A percentile compares a stretch with the other conserved stretches of the same genome.
Evolutionary conservation across 2,113 vertebrate genomes (phyloP).

Genomic region (Tychaedon coryphoeus): DNA sequence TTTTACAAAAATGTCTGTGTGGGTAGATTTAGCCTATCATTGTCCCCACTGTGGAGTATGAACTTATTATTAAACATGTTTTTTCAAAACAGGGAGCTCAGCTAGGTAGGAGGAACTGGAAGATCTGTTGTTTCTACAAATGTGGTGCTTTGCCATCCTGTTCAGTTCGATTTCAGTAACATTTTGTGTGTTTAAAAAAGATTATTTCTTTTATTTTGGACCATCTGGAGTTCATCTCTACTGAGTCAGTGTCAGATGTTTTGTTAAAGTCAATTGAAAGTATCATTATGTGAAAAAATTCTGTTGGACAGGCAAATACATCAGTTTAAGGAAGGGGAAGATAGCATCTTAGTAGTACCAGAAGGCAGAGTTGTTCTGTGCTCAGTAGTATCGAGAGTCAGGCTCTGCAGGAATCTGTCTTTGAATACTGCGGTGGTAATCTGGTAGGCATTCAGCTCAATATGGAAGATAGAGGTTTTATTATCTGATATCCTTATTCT

Average conservation of each 20-base stretch:
- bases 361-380: not conserved
- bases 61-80: not conserved
- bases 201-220: not conserved
- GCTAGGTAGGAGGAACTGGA: not conserved
- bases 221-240: not conserved
- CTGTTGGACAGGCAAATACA: not conserved
- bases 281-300: not conserved
- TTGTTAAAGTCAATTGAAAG: not conserved
- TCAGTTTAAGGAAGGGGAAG: not conserved
- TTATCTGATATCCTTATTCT: not conserved
- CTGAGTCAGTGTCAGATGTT: not conserved
- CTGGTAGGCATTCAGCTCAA: not conserved
- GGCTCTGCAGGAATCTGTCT: not conserved
- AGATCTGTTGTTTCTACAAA: not conserved
- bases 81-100: not conserved
- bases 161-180: not conserved
- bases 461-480: not conserved
- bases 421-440: not conserved
- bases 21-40: not conserved
- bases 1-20: not conserved
- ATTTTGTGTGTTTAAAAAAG: not conserved
- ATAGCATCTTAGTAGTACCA: not conserved
- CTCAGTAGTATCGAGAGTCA: not conserved
- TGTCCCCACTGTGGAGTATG: not conserved
- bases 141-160: not conserved